A percentile compares a stretch with the other conserved stretches of the same genome.
Evolutionary conservation across 2,113 vertebrate species (phyloP).

Genomic region (Terrapene triunguis): DNA sequence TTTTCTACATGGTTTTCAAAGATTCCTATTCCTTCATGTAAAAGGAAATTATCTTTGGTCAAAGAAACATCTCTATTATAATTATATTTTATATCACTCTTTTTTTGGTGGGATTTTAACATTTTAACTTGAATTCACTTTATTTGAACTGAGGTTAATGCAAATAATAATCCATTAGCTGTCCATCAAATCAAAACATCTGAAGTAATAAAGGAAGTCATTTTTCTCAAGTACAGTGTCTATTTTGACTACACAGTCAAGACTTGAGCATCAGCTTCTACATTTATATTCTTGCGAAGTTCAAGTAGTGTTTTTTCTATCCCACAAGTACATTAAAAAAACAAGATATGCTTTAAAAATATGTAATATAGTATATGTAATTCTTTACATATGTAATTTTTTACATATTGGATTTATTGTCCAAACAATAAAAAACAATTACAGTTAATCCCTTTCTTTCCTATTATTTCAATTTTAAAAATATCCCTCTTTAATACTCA

Average conservation of each 20-base stretch:
- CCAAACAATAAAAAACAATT: background rate
- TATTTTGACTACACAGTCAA: background rate
- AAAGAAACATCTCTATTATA: background rate
- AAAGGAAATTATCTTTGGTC: background rate
- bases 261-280: background rate
- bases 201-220: background rate
- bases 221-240: too few relatives aligned
- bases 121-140: background rate
- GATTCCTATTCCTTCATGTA: background rate
- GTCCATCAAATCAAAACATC: background rate
- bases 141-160: background rate
- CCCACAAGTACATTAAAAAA: background rate
- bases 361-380: background rate
- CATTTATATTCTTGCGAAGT: background rate
- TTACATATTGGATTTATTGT: background rate
- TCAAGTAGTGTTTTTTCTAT: background rate
- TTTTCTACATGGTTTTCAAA: background rate
- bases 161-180: background rate
- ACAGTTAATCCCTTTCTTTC: background rate
- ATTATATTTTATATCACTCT: constrained; percentile 1
- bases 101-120: background rate
- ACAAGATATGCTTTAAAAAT: background rate
- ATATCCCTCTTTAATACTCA: background rate
- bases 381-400: background rate
- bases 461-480: background rate